Conservation (phyloP, 1,140 invertebrate genomes). For the Lepidurus packardi region DNA sequence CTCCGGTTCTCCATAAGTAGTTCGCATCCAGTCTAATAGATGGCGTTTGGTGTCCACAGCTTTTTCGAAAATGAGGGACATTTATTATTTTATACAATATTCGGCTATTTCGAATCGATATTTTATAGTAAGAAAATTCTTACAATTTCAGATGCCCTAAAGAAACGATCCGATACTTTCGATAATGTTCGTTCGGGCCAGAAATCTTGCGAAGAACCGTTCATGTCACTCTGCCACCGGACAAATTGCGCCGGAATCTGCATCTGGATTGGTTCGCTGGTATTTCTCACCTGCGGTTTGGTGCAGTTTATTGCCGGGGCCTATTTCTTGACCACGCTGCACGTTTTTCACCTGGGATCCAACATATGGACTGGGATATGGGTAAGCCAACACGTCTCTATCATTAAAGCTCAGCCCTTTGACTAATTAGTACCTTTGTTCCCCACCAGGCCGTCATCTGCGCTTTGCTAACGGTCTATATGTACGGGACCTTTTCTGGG, state of each 20-base stretch:
- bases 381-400: not conserved
- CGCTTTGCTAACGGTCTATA: not conserved
- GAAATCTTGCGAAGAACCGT: not conserved
- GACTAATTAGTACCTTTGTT: not conserved
- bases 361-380: constrained; percentile 30
- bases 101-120: too few relatives aligned
- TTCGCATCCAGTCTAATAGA: too few relatives aligned
- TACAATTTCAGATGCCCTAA: too few relatives aligned
- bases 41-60: not conserved
- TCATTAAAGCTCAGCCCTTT: not conserved
- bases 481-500: not conserved
- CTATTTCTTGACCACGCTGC: constrained; percentile 32
- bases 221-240: not conserved
- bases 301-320: constrained; percentile 32
- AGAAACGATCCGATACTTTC: not conserved
- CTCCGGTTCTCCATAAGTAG: too few relatives aligned
- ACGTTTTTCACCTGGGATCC: constrained; percentile 30
- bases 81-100: not conserved
- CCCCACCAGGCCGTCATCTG: not conserved
- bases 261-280: constrained; percentile 28
- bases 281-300: constrained; percentile 31
- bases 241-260: constrained; percentile 15
- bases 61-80: not conserved
- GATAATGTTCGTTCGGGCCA: not conserved
- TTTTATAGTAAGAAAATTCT: too few relatives aligned